Conservation (phyloP, 2,113 vertebrate genomes). For the Bagarius yarrelli region DNA sequence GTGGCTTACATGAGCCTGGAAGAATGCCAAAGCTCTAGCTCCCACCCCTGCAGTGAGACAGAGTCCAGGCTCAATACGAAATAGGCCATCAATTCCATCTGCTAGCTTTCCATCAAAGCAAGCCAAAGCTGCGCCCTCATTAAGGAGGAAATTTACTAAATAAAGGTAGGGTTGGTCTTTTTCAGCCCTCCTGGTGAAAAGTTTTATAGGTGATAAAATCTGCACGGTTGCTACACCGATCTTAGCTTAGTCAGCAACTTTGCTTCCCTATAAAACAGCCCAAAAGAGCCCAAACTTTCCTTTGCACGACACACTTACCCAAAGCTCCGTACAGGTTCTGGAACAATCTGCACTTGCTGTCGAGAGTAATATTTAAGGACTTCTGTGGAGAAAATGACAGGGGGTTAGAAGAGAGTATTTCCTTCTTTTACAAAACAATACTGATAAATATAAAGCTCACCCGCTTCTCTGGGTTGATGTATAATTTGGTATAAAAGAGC, state of each 20-base stretch:
- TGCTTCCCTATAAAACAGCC: constrained; percentile 8
- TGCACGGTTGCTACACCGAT: constrained; percentile 6
- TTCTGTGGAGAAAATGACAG: constrained; percentile 69
- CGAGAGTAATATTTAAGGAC: constrained; percentile 87
- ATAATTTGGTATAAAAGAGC: constrained; percentile 89
- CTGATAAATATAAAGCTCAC: constrained; percentile 69
- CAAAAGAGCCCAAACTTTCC: constrained; percentile 4
- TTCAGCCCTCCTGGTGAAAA: neutral
- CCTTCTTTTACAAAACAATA: too few species aligned
- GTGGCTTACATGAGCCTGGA: constrained; percentile 3
- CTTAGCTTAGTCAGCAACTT: constrained; percentile 27
- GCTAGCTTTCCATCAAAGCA: constrained; percentile 29
- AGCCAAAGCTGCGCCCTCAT: constrained; percentile 20
- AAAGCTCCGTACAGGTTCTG: constrained; percentile 92
- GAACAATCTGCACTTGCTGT: constrained; percentile 90
- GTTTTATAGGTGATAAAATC: constrained; percentile 18
- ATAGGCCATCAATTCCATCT: constrained; percentile 6
- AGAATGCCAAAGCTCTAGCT: constrained; percentile 15
- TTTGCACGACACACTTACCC: constrained; percentile 71
- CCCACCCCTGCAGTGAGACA: constrained; percentile 1
- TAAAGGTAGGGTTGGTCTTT: neutral
- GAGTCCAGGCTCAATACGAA: constrained; percentile 3
- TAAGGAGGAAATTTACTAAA: constrained; percentile 16
- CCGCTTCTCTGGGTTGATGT: constrained; percentile 83
- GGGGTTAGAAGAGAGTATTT: neutral